Percentiles rank a stretch among this genome's conserved stretches.
These are phyloP conservation scores for Pseudococcus longispinus DNA, from an alignment of 2,888 invertebrate species.

Conservation along the genomic window DNA sequence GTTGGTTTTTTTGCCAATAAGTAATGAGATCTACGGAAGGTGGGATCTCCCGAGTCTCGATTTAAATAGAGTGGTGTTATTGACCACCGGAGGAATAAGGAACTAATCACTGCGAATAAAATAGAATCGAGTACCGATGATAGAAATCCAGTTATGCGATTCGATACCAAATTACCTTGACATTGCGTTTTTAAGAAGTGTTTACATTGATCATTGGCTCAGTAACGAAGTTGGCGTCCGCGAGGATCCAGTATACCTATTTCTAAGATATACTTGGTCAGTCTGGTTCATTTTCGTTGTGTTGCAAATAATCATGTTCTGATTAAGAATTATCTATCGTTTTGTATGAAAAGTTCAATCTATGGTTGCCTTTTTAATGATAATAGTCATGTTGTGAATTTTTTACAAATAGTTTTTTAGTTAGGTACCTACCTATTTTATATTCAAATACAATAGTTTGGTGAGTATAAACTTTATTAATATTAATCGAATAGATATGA, in stretches of 20 bases:
- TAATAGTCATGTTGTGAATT: background rate
- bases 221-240: conserved; percentile 13
- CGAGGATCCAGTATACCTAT: background rate
- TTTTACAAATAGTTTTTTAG: background rate
- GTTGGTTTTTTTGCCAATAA: background rate
- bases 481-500: no score
- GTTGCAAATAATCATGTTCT: background rate
- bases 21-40: background rate
- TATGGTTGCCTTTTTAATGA: no score
- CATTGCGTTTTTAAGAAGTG: background rate
- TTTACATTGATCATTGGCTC: conserved; percentile 8
- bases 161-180: conserved; percentile 13
- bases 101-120: conserved; percentile 16
- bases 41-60: background rate
- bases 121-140: background rate
- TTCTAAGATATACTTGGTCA: background rate
- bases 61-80: background rate
- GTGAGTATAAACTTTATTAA: background rate
- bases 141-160: conserved; percentile 11
- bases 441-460: background rate
- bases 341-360: background rate
- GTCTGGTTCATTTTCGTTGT: background rate
- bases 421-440: no score
- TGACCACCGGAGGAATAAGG: background rate
- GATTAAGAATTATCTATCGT: background rate